Evolutionary conservation across 37 sponge, comb jelly and placozoan species (phyloP), one percentile per base, ranked within the genome.

Genomic region (Ianthella basta): DNA sequence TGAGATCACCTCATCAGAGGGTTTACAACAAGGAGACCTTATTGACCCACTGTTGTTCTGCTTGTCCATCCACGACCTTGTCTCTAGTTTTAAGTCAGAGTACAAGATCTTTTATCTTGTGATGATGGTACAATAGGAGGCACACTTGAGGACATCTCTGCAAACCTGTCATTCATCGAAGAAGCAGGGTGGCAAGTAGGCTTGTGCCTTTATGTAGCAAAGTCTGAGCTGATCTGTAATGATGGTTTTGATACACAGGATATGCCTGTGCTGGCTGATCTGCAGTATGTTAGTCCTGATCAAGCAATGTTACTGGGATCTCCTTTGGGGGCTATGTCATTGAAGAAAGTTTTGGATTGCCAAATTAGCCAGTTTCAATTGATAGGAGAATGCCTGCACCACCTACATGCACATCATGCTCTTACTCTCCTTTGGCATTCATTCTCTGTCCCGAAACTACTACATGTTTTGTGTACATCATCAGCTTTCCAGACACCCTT

Each of bases 381-480:
- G 35, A 35, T 55, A 36, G 60, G 60, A 32, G 84, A 84, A 19
- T 39, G 82, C 6, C 87, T 87, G 24, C 38, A 35, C 20, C 21
- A 37, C 56, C 41, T 87, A 4, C 25, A 38, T 32, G 32, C 74
- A 68, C 87, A 87, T 29, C 82, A 87, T 83, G 83, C 77, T 44
- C 24, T 80, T 74, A 33, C 56, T 30, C 87, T 86, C 29, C 56
- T 87, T 5, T 16, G 61, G 18, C 72, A 82, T 41, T 82, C n/a
- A n/a, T n/a, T n/a, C n/a, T n/a, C n/a, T n/a, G n/a, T n/a, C n/a
- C n/a, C n/a, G 16, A 81, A 82, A 41, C 77, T 87, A n/a, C 59
- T 81, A 0, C 37, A 87, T 55, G 20, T 78, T n/a, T 61, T 87
- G 33, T 37, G 88, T n/a, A 82, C 88, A 57, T 81, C 88, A 21